These are phyloP conservation scores for Cyprinodon variegatus DNA, from an alignment of 2,113 vertebrate species.

Conservation along the genomic window DNA sequence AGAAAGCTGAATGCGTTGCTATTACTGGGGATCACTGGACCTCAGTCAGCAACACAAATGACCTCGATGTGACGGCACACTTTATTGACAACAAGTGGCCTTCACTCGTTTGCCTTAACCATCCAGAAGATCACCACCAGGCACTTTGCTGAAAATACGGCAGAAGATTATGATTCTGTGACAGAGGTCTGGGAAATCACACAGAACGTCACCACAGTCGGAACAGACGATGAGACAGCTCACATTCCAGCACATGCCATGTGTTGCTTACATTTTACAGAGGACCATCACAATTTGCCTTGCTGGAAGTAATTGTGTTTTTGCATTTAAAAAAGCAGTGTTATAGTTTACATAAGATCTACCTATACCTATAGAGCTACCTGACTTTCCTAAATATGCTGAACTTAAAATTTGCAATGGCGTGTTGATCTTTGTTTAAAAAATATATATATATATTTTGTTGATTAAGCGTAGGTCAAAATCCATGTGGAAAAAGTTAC, in stretches of 20 bases:
- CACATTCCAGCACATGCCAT: background rate
- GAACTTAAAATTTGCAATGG: no score
- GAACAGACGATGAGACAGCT: background rate
- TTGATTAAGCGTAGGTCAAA: no score
- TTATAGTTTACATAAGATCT: no score
- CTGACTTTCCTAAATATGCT: no score
- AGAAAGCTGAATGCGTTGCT: background rate
- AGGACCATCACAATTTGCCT: background rate
- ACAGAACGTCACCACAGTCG: background rate
- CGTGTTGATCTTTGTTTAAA: no score
- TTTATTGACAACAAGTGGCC: background rate
- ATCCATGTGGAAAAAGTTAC: no score
- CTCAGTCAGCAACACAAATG: background rate
- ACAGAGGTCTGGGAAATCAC: background rate
- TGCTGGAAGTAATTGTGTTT: no score
- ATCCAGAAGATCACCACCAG: background rate
- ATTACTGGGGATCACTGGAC: background rate
- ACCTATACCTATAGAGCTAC: no score
- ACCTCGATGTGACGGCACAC: background rate
- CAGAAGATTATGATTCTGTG: background rate
- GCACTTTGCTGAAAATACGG: background rate
- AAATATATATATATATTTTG: no score
- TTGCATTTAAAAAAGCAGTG: no score
- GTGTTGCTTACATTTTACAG: background rate
- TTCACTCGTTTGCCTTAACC: background rate